A percentile compares a stretch with the other conserved stretches of the same genome.
Evolutionary conservation across 2,888 invertebrate genomes (phyloP).

Genomic region (Neocrepidodera transversa): DNA sequence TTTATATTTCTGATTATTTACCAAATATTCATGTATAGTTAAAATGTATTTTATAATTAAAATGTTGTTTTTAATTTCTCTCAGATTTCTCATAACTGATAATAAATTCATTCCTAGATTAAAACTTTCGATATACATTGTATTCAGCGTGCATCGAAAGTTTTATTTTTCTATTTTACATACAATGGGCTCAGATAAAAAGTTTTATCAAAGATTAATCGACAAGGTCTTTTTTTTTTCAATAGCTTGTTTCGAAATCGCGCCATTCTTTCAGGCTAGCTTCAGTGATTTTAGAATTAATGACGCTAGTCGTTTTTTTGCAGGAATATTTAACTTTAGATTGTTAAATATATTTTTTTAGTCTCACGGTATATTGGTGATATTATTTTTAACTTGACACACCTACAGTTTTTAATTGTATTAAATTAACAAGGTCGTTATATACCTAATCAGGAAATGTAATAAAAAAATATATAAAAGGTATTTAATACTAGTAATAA

Average conservation of each 20-base stretch:
- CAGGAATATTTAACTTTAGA: not conserved
- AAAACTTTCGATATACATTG: constrained; percentile 17
- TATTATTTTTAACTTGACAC: too few relatives aligned
- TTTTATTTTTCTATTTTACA: constrained; percentile 17
- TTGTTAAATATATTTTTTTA: too few relatives aligned
- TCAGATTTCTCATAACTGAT: constrained; percentile 3
- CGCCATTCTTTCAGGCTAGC: constrained; percentile 5
- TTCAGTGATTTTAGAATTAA: constrained; percentile 8
- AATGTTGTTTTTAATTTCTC: constrained; percentile 3
- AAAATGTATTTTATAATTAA: not conserved
- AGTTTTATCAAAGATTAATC: constrained; percentile 14
- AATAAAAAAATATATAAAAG: too few relatives aligned
- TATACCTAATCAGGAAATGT: too few relatives aligned
- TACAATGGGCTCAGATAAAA: constrained; percentile 23
- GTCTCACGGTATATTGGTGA: too few relatives aligned
- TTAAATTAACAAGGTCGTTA: too few relatives aligned
- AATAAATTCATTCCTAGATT: constrained; percentile 11
- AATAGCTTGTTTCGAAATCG: constrained; percentile 9
- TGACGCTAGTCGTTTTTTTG: not conserved
- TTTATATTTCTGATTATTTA: too few relatives aligned
- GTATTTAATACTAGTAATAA: too few relatives aligned
- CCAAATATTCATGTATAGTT: too few relatives aligned
- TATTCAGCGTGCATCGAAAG: constrained; percentile 19
- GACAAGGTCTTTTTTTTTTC: constrained; percentile 20
- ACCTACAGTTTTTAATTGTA: too few relatives aligned